phyloP scores from a whole-genome alignment of 1,140 invertebrate genomes.

The Leptopilina boulardi region DNA sequence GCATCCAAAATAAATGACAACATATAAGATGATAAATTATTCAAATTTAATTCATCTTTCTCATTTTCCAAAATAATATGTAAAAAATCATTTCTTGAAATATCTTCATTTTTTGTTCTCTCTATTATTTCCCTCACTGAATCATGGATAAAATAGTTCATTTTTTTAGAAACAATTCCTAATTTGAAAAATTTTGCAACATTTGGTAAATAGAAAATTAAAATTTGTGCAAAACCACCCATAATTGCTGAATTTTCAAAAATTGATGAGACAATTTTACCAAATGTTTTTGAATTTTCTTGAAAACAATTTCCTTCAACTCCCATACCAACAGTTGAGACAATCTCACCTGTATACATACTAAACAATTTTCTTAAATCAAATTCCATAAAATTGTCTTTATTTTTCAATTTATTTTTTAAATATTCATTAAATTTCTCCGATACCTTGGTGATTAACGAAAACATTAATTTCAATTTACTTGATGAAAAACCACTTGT shows the following conservation, averaged over 20 bases:
- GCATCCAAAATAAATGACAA: conserved; percentile 53
- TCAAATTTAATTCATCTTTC: conserved; percentile 22
- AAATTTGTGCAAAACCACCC: neutral
- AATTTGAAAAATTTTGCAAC: neutral
- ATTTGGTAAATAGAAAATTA: neutral
- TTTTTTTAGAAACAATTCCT: neutral
- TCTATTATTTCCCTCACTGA: neutral
- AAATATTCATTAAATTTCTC: conserved; percentile 49
- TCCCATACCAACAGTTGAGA: conserved; percentile 48
- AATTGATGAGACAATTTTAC: conserved; percentile 23
- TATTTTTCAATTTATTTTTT: conserved; percentile 40
- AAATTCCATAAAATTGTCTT: conserved; percentile 44
- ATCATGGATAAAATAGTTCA: conserved; percentile 1
- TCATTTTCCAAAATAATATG: conserved; percentile 46
- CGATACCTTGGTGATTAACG: conserved; percentile 22
- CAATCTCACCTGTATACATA: conserved; percentile 52
- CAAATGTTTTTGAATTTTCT: conserved; percentile 25
- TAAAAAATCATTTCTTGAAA: conserved; percentile 39
- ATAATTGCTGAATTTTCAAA: conserved; percentile 20
- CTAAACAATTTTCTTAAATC: conserved; percentile 59
- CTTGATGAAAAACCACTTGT: conserved; percentile 47
- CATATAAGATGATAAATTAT: conserved; percentile 30
- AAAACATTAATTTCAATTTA: conserved; percentile 51
- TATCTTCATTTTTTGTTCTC: neutral
- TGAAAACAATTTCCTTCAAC: conserved; percentile 55